Conservation (phyloP, 2,888 invertebrate genomes). For the Pimpla rufipes region DNA sequence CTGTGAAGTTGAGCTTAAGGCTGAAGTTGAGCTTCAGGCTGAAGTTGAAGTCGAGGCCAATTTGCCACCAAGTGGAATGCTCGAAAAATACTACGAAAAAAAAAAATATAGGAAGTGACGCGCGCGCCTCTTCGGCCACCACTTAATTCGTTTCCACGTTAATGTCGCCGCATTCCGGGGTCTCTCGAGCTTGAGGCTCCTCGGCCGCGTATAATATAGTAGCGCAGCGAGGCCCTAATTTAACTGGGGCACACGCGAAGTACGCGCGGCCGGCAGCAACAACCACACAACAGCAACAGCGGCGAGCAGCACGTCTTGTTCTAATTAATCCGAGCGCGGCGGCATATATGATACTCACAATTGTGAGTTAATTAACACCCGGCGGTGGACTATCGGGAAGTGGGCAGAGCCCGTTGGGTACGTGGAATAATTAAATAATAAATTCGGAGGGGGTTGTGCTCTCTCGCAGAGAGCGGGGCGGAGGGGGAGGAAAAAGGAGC, state of each 20-base stretch:
- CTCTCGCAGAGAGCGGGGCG: conserved; percentile 20
- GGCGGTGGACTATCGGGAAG: conserved; percentile 62
- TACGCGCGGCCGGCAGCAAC: neutral
- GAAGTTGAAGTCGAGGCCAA: too few relatives aligned
- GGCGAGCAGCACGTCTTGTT: conserved; percentile 49
- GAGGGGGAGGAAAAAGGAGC: conserved; percentile 41
- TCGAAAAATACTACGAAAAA: neutral
- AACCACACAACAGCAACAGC: neutral
- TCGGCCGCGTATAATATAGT: conserved; percentile 14
- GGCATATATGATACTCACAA: conserved; percentile 51
- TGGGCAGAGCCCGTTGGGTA: conserved; percentile 60
- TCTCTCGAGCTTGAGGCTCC: neutral
- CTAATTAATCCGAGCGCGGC: conserved; percentile 62
- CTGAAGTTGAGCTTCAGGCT: too few relatives aligned
- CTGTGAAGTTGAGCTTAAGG: too few relatives aligned
- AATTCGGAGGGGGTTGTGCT: conserved; percentile 62
- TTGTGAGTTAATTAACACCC: conserved; percentile 67
- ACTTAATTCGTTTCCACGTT: conserved; percentile 6
- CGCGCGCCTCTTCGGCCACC: neutral
- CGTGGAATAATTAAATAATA: conserved; percentile 69
- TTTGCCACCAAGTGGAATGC: too few relatives aligned
- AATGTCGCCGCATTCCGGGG: conserved; percentile 15
- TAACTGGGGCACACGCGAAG: conserved; percentile 32
- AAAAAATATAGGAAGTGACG: neutral
- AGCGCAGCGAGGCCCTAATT: conserved; percentile 11